Evolutionary conservation across 2,888 invertebrate genomes (phyloP).

Genomic region (Drosophila bunnanda): DNA sequence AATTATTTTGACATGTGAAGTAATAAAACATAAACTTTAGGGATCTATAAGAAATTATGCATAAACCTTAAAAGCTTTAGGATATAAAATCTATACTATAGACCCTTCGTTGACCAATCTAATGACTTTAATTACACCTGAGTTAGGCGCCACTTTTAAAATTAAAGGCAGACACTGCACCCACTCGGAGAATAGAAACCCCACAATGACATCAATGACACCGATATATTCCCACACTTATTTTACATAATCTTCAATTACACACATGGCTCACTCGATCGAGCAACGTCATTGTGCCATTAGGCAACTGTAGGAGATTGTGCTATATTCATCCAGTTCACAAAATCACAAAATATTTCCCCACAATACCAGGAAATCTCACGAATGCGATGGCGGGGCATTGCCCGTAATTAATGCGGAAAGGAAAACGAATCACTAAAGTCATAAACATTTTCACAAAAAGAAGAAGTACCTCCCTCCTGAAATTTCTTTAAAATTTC

Average conservation of each 20-base stretch:
- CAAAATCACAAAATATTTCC: slow-evolving; percentile 31
- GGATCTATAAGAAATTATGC: not conserved
- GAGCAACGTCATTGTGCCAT: slow-evolving; percentile 60
- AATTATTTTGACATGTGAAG: not conserved
- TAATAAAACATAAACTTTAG: not conserved
- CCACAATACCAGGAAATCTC: slow-evolving; percentile 68
- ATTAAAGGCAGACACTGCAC: not conserved
- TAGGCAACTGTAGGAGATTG: slow-evolving; percentile 43
- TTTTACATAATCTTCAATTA: slow-evolving; percentile 42
- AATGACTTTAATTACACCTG: not conserved
- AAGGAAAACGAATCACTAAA: slow-evolving; percentile 12
- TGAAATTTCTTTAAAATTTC: slow-evolving; percentile 49
- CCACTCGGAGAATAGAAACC: slow-evolving; percentile 4
- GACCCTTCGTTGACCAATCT: not conserved
- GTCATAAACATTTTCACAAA: slow-evolving; percentile 9
- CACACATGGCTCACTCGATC: slow-evolving; percentile 21
- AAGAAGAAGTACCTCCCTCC: not conserved
- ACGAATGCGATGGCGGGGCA: slow-evolving; percentile 12
- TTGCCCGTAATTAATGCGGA: slow-evolving; percentile 10
- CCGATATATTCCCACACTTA: slow-evolving; percentile 16
- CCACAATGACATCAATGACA: slow-evolving; percentile 16
- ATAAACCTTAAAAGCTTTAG: not conserved
- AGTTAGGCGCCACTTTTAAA: slow-evolving; percentile 2
- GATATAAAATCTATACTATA: not conserved
- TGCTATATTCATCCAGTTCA: slow-evolving; percentile 17